Percentiles rank a stretch among this genome's conserved stretches.
Evolutionary conservation across 2,113 vertebrate genomes (phyloP).

Genomic region (Trochalopteron elliotii): DNA sequence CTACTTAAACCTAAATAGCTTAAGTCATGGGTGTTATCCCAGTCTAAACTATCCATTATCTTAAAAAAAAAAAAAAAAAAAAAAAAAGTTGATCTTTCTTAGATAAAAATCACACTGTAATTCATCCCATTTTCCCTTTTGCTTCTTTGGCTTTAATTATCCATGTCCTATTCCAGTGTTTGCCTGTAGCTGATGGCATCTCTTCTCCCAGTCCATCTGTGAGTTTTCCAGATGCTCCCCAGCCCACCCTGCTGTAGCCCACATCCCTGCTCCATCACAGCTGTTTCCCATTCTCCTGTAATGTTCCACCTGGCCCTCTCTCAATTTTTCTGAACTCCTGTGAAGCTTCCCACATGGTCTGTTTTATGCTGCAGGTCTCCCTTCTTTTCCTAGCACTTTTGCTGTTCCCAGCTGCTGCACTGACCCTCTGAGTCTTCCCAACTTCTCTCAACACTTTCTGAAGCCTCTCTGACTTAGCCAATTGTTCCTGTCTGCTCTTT

Average conservation of each 20-base stretch:
- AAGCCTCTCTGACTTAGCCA: slow-evolving; percentile 6
- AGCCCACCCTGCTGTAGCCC: slow-evolving; percentile 47
- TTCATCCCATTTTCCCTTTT: slow-evolving; percentile 30
- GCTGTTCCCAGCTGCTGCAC: slow-evolving; percentile 28
- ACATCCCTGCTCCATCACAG: slow-evolving; percentile 45
- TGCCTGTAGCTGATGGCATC: neutral
- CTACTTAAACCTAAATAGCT: slow-evolving; percentile 28
- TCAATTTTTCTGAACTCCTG: slow-evolving; percentile 54
- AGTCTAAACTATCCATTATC: slow-evolving; percentile 30
- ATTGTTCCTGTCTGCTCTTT: slow-evolving; percentile 18
- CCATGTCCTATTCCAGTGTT: slow-evolving; percentile 2
- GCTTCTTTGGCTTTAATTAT: slow-evolving; percentile 48
- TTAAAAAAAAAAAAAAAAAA: neutral
- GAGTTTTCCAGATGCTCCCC: slow-evolving; percentile 32
- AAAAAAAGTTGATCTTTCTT: neutral
- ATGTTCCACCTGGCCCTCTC: slow-evolving; percentile 57
- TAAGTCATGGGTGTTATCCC: slow-evolving; percentile 9
- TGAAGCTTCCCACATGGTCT: slow-evolving; percentile 58
- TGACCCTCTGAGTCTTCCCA: slow-evolving; percentile 21
- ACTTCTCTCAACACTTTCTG: slow-evolving; percentile 39
- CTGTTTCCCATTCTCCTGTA: slow-evolving; percentile 61
- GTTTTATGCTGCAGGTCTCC: slow-evolving; percentile 38
- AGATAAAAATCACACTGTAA: slow-evolving; percentile 14
- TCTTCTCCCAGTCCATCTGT: slow-evolving; percentile 22
- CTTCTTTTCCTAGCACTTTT: slow-evolving; percentile 21